These are phyloP conservation scores for Nyctalus aviator DNA, from an alignment of 2,797 vertebrate genomes.

Conservation along the genomic window DNA sequence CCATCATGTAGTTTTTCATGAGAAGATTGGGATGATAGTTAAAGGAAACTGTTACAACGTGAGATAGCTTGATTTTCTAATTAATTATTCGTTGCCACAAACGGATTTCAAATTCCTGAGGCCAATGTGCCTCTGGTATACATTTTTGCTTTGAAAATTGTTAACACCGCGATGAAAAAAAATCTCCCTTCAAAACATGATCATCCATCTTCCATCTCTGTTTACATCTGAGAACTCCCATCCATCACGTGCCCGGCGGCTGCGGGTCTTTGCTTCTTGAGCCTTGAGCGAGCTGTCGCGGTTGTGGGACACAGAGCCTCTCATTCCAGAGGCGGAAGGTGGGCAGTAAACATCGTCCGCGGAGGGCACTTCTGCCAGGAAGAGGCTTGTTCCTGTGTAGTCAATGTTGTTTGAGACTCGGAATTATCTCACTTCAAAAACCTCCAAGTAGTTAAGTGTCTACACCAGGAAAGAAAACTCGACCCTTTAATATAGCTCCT, in stretches of 20 bases:
- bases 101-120: slow-evolving; percentile 15
- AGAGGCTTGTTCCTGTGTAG: not conserved
- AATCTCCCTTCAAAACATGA: slow-evolving; percentile 22
- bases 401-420: slow-evolving; percentile 39
- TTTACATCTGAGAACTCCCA: slow-evolving; percentile 59
- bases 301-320: slow-evolving; percentile 27
- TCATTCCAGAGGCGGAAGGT: slow-evolving; percentile 62
- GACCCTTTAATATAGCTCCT: too few species aligned
- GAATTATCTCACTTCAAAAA: slow-evolving; percentile 47
- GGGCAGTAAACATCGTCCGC: slow-evolving; percentile 36
- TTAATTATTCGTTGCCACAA: slow-evolving; percentile 31
- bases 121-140: not conserved
- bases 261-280: not conserved
- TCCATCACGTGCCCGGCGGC: slow-evolving; percentile 12
- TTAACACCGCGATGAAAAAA: not conserved
- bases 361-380: slow-evolving; percentile 50
- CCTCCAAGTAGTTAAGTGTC: not conserved
- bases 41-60: not conserved
- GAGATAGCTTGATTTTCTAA: not conserved
- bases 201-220: slow-evolving; percentile 39
- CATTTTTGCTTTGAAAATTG: slow-evolving; percentile 49
- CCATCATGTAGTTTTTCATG: not conserved
- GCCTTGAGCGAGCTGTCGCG: too few species aligned
- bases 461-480: slow-evolving; percentile 32
- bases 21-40: not conserved